A percentile compares a stretch with the other conserved stretches of the same genome.
Conservation (phyloP, 2,797 vertebrate species). For the Argentina silus region DNA sequence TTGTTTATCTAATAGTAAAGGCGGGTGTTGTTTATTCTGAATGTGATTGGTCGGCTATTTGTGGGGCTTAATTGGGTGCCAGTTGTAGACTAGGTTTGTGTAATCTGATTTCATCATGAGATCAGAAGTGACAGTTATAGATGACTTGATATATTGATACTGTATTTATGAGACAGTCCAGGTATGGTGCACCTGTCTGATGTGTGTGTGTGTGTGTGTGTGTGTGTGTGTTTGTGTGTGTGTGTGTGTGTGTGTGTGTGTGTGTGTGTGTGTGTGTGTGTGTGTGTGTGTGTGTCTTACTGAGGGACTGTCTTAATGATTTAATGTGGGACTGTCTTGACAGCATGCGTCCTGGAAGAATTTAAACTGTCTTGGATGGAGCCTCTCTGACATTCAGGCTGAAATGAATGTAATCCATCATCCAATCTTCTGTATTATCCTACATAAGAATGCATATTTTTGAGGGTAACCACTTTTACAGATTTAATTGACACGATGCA, state of each 20-base stretch:
- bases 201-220: too few relatives aligned
- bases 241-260: too few relatives aligned
- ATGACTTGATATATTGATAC: too few relatives aligned
- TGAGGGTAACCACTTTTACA: too few relatives aligned
- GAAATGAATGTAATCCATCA: neutral
- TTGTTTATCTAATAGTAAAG: constrained; percentile 9
- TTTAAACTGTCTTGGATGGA: constrained; percentile 22
- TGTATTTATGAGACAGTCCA: too few relatives aligned
- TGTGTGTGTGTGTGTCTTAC: too few relatives aligned
- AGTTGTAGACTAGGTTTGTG: constrained; percentile 1
- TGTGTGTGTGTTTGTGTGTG: too few relatives aligned
- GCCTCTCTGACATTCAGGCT: neutral
- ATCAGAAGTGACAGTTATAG: neutral
- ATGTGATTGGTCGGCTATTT: constrained; percentile 1
- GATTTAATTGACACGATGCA: neutral
- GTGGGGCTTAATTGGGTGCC: neutral
- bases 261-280: too few relatives aligned
- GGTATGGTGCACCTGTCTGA: too few relatives aligned
- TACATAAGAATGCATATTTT: too few relatives aligned
- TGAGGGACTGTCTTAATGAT: constrained; percentile 8
- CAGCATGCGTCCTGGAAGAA: constrained; percentile 12
- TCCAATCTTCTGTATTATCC: too few relatives aligned
- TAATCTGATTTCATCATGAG: neutral
- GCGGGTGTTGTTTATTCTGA: constrained; percentile 5
- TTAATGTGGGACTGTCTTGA: too few relatives aligned